Evolutionary conservation across 2,113 vertebrate genomes (phyloP).

Genomic region (Phylloscopus whistleri): DNA sequence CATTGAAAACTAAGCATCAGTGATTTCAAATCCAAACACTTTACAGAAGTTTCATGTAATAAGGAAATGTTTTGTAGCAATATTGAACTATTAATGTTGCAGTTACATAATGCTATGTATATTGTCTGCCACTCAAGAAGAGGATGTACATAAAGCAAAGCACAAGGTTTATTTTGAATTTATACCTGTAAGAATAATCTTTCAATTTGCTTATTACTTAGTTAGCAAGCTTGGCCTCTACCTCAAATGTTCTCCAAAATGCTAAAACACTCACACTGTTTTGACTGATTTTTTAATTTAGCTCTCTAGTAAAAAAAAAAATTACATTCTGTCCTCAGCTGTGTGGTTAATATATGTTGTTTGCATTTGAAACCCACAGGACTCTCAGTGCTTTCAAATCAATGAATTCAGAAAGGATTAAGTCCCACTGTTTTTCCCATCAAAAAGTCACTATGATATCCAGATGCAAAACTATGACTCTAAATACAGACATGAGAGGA

Average conservation of each 20-base stretch:
- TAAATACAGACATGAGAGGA: background rate
- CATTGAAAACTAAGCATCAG: background rate
- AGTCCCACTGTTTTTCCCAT: background rate
- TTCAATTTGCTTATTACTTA: background rate
- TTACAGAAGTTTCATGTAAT: background rate
- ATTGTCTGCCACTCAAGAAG: background rate
- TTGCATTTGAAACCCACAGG: background rate
- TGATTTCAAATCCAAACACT: background rate
- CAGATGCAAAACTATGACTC: background rate
- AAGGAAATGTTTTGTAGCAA: background rate
- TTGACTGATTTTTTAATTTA: background rate
- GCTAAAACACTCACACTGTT: background rate
- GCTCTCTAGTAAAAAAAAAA: background rate
- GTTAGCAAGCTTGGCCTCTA: background rate
- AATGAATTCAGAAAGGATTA: background rate
- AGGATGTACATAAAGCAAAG: background rate
- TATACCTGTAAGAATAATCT: background rate
- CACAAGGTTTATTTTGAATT: background rate
- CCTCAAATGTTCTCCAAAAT: background rate
- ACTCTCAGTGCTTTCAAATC: background rate
- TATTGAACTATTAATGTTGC: rapidly evolving
- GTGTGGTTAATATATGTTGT: background rate
- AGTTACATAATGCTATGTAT: background rate
- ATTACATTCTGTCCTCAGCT: background rate
- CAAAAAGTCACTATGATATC: background rate